Base-by-base conservation (phyloP, 2,888 invertebrate species). In the Chrysina gloriosa region DNA sequence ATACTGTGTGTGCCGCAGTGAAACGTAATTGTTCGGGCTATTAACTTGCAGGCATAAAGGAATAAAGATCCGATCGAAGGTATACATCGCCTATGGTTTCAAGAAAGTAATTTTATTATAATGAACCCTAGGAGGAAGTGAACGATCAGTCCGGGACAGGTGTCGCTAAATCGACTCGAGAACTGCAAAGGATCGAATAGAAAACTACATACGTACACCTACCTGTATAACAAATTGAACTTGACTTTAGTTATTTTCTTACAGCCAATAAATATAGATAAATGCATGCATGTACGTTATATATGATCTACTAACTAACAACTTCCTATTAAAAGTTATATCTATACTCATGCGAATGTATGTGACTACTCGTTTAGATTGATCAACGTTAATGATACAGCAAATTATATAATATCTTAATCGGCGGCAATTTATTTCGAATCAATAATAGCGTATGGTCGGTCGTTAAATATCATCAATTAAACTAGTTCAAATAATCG, bases 81-180 rank as follows among this genome's bases (percentile, higher is more conserved):
- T 65, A 45, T 65, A 69, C n/a, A n/a, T 69, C 50, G 58, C 27
- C 52, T 63, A 56, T 58, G 54, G 67, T 70, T 61, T 65, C 47
- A 42, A 54, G 70, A 69, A 71, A 68, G 70, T 71, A 74, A 74
- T 74, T 73, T 72, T 73, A 70, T 70, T 71, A 70, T 74, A 74
- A 74, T 74, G 71, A 73, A 70, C 67, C 50, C 58, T 63, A 71
- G 69, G 67, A 74, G 75, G 75, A 75, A 75, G 73, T 74, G 72
- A 72, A 70, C 71, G 72, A 75, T 75, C 73, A 75, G 72, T 14
- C 56, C 27, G 70, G 71, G 73, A 74, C 74, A 74, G 74, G 73
- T 74, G 74, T 72, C 72, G 71, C 70, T 69, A 68, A 69, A 67
- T 65, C 69, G 56, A 61, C 31, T 31, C 52, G 19, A 29, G 45